Base-by-base conservation (phyloP, 2,797 vertebrate genomes). In the Monodelphis domestica region DNA sequence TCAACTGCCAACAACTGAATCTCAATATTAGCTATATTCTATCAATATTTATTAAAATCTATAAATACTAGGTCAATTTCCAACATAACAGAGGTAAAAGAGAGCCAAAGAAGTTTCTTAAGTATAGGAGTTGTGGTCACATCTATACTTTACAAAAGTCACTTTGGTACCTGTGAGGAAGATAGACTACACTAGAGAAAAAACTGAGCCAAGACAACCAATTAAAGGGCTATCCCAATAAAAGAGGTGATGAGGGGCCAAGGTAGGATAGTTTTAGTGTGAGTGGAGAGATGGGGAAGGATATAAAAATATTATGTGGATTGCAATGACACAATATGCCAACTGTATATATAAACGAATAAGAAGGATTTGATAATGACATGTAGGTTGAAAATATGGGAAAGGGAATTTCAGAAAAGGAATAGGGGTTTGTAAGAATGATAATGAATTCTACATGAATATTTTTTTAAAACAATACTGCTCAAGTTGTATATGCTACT, bases 401-500 rank as follows among this genome's bases (percentile, higher is more conserved):
- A 84, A 84, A 50, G 4, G 0, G 38, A 84, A 50, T 45, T 45
- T 45, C 7, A 11, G 12, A 84, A 84, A 84, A 84, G 38, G 70
- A 38, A 84, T 84, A n/a, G n/a, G 38, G 21, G 3, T 84, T 50
- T 45, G 21, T 21, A 10, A 50, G 7, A 78, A 45, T 10, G 38
- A 10, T 50, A 50, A 84, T 28, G 21, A 84, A 78, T 38, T 38
- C 59, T 38, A 70, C 4, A 17, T 38, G 38, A 70, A 70, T 70
- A 38, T n/a, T 70, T 70, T n/a, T 70, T 92, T 89, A 33, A 87
- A 26, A 63, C 24, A 78, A 28, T 87, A 88, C 90, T 52, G 70
- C 15, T 95, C 70, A 94, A 95, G 45, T 57, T 93, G 21, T 93
- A 0, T 63, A 92, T 93, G 17, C 87, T 92, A 87, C 26, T 87